These are phyloP conservation scores for Sinocyclocheilus grahami DNA, from an alignment of 2,113 vertebrate genomes.

Conservation along the genomic window DNA sequence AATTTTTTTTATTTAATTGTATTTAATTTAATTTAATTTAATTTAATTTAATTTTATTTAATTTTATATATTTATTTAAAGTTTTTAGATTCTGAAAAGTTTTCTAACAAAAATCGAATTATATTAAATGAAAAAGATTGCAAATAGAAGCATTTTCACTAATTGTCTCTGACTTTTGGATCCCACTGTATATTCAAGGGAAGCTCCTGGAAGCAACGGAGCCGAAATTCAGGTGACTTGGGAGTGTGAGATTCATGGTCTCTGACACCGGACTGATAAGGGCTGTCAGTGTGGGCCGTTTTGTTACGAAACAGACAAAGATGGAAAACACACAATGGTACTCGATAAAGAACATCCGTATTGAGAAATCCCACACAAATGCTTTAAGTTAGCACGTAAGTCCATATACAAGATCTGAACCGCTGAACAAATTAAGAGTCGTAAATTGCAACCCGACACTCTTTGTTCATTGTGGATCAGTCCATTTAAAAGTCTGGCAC, in stretches of 20 bases:
- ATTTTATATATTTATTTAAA: background rate
- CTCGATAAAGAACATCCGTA: conserved; percentile 79
- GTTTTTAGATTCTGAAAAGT: background rate
- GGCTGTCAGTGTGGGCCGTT: conserved; percentile 77
- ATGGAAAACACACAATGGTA: conserved; percentile 77
- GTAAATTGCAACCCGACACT: background rate
- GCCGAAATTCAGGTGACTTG: background rate
- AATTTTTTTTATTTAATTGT: too few species aligned
- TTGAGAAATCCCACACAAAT: conserved; percentile 72
- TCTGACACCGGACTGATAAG: conserved; percentile 88
- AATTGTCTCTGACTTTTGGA: background rate
- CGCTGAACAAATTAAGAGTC: background rate
- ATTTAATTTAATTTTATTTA: too few species aligned
- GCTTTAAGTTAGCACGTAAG: background rate
- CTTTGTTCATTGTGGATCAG: background rate
- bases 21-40: too few species aligned
- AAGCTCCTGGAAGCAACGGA: background rate
- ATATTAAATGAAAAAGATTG: background rate
- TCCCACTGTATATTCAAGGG: background rate
- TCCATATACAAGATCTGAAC: background rate
- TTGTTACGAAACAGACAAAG: conserved; percentile 68
- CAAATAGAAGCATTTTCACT: background rate
- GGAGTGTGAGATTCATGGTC: conserved; percentile 51
- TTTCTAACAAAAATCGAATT: background rate
- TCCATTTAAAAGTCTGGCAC: conserved; percentile 14